Conservation (phyloP, 2,113 vertebrate genomes). For the Mus pahari region DNA sequence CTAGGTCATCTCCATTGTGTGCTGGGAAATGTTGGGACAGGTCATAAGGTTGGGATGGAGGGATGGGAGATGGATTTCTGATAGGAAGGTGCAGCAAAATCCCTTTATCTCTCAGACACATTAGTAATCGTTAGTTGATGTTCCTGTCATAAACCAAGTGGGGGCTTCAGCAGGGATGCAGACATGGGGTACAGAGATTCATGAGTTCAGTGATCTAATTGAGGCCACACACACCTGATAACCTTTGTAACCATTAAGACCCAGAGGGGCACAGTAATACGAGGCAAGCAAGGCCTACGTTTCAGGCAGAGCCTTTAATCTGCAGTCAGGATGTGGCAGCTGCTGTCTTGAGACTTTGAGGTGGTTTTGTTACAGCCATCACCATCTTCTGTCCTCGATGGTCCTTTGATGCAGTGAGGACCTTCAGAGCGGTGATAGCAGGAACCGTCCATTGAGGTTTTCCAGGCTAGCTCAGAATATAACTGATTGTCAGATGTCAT, state of each 20-base stretch:
- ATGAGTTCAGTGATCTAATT: background rate
- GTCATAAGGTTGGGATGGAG: background rate
- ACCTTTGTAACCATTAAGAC: background rate
- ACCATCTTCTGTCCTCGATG: background rate
- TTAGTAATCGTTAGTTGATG: background rate
- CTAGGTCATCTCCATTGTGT: too few species aligned
- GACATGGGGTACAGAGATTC: background rate
- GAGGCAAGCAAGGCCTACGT: fast-evolving
- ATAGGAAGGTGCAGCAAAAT: background rate
- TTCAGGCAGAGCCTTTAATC: background rate
- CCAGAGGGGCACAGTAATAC: too few species aligned
- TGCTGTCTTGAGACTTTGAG: fast-evolving
- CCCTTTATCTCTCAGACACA: background rate
- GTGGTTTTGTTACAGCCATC: too few species aligned
- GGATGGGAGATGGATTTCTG: background rate
- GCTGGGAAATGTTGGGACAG: background rate
- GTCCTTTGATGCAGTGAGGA: background rate
- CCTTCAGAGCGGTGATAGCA: fast-evolving
- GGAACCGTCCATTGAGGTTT: background rate
- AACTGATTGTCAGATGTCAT: too few species aligned
- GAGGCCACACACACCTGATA: background rate
- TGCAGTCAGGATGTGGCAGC: background rate
- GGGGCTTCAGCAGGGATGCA: background rate
- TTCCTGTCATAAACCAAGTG: background rate
- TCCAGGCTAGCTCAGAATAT: background rate